These are phyloP conservation scores for Eleginops maclovinus DNA, from an alignment of 2,113 vertebrate genomes.

Conservation along the genomic window DNA sequence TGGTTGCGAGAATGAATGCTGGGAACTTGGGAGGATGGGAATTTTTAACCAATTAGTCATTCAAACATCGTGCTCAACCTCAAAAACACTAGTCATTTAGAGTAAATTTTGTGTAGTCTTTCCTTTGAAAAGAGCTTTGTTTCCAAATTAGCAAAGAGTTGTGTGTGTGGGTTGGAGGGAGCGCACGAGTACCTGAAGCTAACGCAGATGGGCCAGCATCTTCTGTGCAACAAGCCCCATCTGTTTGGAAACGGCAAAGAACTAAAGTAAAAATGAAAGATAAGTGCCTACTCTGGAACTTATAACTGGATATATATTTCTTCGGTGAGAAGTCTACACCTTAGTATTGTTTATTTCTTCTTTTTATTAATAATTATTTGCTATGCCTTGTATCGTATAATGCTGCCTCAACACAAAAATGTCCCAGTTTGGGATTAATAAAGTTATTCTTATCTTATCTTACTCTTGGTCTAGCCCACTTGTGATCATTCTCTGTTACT, in stretches of 20 bases:
- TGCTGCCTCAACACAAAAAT: no score
- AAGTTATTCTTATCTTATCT: no score
- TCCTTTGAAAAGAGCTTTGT: not conserved
- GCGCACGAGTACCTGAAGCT: not conserved
- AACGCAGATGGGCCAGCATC: not conserved
- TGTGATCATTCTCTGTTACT: not conserved
- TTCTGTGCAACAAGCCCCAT: slow-evolving; percentile 1
- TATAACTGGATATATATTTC: no score
- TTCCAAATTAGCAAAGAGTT: slow-evolving; percentile 5
- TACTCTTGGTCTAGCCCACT: no score
- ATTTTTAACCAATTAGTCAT: slow-evolving; percentile 16
- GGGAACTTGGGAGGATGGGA: slow-evolving; percentile 2
- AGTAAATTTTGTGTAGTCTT: not conserved
- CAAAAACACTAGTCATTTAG: slow-evolving; percentile 10
- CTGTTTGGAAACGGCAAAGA: slow-evolving; percentile 9
- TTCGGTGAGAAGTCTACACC: no score
- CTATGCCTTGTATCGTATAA: no score
- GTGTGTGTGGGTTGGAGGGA: not conserved
- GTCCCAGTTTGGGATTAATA: no score
- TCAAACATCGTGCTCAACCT: slow-evolving; percentile 14
- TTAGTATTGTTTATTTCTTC: no score
- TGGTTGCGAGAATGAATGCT: slow-evolving; percentile 38
- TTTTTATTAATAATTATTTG: no score
- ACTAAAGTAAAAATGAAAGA: not conserved
- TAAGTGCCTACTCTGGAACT: not conserved